Base-by-base conservation (phyloP, 1,140 invertebrate species). In the Megalopta genalis region DNA sequence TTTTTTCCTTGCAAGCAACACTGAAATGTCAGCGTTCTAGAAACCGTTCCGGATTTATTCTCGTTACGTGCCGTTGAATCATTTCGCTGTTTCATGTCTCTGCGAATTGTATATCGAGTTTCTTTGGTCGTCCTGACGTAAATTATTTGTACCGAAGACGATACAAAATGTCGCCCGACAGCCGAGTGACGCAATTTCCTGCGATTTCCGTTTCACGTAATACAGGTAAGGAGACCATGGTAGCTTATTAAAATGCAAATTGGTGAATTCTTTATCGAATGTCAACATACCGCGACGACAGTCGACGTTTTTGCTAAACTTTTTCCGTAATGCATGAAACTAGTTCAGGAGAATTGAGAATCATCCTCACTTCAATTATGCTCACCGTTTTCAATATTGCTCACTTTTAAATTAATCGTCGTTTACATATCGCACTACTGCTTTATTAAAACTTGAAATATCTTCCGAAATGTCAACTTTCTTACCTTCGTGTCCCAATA, bases 201-300 rank as follows among this genome's bases (percentile, higher is more conserved):
- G 23, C 9, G 46, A 74, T 64, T 52, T 74, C 49, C 9, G 46
- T 21, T n/a, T 64, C 39, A 37, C 42, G 57, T 77, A 60, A 77
- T 77, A 16, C 69, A 8, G 10, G 46, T 16, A 32, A 32, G 5
- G 14, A 8, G n/a, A 63, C 23, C 42, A 18, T 12, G 18, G 16
- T 32, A 70, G 52, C 9, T 57, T 42, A 37, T 42, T 46, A 27
- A 16, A 21, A 63, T 37, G 60, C 60, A 37, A 63, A 63, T 62
- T 62, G 27, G 10, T 16, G 23, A 62, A 62, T 27, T 27, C 2
- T 62, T 52, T 52, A 18, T 21, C 9, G 62, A 9, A 14, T 46
- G 42, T 46, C 42, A 46, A 46, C 42, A 46, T 46, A 46, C 42
- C 42, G 10, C 10, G 42, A 46, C 42, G 42, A 46, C 42, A 46